phyloP scores from a whole-genome alignment of 2,888 invertebrate genomes.

The Ornithoptera alexandrae region DNA sequence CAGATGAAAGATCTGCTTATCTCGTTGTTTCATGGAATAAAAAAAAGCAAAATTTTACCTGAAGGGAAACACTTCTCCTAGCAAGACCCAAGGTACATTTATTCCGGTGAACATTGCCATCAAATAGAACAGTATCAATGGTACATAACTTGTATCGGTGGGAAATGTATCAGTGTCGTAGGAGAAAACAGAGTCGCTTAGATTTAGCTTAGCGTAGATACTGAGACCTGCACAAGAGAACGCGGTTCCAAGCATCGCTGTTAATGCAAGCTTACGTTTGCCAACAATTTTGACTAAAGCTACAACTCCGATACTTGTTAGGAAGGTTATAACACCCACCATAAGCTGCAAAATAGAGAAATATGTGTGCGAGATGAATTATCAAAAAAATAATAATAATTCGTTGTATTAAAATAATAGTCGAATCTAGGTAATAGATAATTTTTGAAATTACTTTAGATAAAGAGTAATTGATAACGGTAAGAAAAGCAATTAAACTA shows the following conservation, averaged over 20 bases:
- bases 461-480: no score
- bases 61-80: slow-evolving; percentile 80
- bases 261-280: slow-evolving; percentile 70
- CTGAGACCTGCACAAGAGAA: slow-evolving; percentile 65
- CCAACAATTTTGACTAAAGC: slow-evolving; percentile 64
- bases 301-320: slow-evolving; percentile 62
- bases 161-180: slow-evolving; percentile 66
- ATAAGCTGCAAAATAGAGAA: slow-evolving; percentile 51
- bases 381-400: no score
- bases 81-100: slow-evolving; percentile 77
- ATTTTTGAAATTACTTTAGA: no score
- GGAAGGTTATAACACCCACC: slow-evolving; percentile 70
- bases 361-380: no score
- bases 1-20: no score
- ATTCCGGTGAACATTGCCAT: slow-evolving; percentile 62
- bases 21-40: not conserved
- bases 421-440: no score
- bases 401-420: no score
- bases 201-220: slow-evolving; percentile 58
- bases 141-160: slow-evolving; percentile 56
- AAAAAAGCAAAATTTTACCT: slow-evolving; percentile 54
- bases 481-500: no score
- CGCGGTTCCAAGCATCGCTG: slow-evolving; percentile 64
- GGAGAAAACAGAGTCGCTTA: slow-evolving; percentile 63
- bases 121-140: slow-evolving; percentile 62